A percentile compares a stretch with the other conserved stretches of the same genome.
Evolutionary conservation across 2,113 vertebrate genomes (phyloP).

Genomic region (Pampusana beccarii): DNA sequence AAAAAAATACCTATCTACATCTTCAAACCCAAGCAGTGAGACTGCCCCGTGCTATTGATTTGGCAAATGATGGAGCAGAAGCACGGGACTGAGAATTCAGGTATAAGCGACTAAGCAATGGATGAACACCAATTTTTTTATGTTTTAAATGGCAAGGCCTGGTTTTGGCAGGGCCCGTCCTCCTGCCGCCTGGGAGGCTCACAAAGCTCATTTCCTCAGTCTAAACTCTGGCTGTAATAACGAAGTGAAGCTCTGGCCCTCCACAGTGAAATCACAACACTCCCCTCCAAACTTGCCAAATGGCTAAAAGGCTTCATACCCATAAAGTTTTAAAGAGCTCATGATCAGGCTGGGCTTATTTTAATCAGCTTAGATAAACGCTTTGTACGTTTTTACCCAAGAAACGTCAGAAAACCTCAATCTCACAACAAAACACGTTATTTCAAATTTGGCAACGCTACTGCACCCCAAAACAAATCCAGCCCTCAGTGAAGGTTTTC

Average conservation of each 20-base stretch:
- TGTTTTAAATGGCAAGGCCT: neutral
- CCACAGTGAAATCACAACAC: neutral
- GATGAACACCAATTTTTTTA: neutral
- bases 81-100: neutral
- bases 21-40: neutral
- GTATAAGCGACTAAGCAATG: neutral
- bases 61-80: slow-evolving; percentile 8
- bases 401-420: neutral
- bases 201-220: neutral
- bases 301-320: neutral
- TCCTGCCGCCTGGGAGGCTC: neutral
- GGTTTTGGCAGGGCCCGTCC: neutral
- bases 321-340: neutral
- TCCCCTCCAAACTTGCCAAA: neutral
- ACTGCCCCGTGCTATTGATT: neutral
- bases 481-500: neutral
- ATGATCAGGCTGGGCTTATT: neutral
- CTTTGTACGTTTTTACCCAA: neutral
- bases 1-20: neutral
- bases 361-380: neutral
- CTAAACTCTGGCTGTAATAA: neutral
- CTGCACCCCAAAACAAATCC: neutral
- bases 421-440: neutral
- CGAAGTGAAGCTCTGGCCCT: neutral
- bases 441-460: neutral